Base-by-base conservation (phyloP, 2,888 invertebrate genomes). In the Calliscelio sp. region DNA sequence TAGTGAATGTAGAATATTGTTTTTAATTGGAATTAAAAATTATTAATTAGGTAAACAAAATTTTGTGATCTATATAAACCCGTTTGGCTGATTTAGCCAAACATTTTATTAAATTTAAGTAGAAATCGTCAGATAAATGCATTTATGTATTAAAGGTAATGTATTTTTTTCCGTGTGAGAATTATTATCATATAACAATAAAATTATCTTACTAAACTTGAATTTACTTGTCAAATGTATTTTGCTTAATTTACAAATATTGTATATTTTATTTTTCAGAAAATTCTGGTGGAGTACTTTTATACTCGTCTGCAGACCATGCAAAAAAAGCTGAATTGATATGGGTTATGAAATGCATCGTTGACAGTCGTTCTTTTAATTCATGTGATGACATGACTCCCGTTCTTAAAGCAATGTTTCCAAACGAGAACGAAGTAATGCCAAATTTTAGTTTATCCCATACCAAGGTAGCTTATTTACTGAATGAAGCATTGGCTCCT, bases 241-340 rank as follows among this genome's bases (percentile, higher is more conserved):
- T 49, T 49, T 49, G 20, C 16, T 49, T 18, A 20, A 51, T 51
- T 46, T 46, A 46, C 4, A 49, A 20, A 22, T 18, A 51, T 51
- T n/a, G 10, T 51, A 20, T 20, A 46, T n/a, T 20, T 22, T 22
- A 51, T 20, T 51, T 57, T 57, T 57, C 35, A 57, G 57, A 25
- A 35, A 35, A 5, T 32, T 20, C 57, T 25, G 57, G 57, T 57
- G 35, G 18, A 35, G n/a, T 57, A 18, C 32, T 18, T 11, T 38
- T 59, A 32, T 59, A 38, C 22, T 59, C 59, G 10, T 7, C n/a
- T 20, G 8, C 18, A 28, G 75, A 75, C 22, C n/a, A 5, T 18
- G 32, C 53, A 20, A 74, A 14, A 63, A 65, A 16, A 46, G 75
- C 65, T 20, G 75, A 65, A 35, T 57, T 75, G 18, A 46, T 65